Evolutionary conservation across 2,888 invertebrate genomes (phyloP), one percentile per base, ranked within the genome.

Genomic region (Orchesella flavescens): DNA sequence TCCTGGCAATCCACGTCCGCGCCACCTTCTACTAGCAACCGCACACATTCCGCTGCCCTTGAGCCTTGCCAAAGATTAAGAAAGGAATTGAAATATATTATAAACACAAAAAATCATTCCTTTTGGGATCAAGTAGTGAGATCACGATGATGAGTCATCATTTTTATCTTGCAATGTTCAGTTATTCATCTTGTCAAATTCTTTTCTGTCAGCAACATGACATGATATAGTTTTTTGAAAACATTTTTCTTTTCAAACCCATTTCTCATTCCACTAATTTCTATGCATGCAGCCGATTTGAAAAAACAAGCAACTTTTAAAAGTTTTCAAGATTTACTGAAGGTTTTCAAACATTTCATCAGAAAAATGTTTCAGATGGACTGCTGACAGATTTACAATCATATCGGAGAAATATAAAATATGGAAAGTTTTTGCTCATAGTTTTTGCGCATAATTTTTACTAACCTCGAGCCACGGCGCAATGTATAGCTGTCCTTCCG

Each of bases 381-480:
- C 1, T 23, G 59, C 59, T 59, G 23, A 59, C 59, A 21, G 59
- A 59, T 59, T 59, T 59, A 59, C 4, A 59, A 59, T 61, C 23
- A 21, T 12, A 17, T 15, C n/a, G 19, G n/a, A 19, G 19, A 61
- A 1, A 17, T 23, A 61, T 61, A 12, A 61, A 61, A 21, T 17
- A 23, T 13, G 61, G 21, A 23, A 34, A 34, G n/a, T n/a, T n/a
- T n/a, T n/a, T n/a, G n/a, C n/a, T n/a, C n/a, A n/a, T n/a, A n/a
- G n/a, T n/a, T n/a, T n/a, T n/a, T n/a, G n/a, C n/a, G n/a, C n/a
- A n/a, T n/a, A n/a, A 34, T 49, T 34, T 13, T 43, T 55, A 53
- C 68, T 61, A 93, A 0, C 95, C 94, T 90, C 95, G 95, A n/a
- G 95, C 94, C 13, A 96, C 93, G 1, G 96, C 95, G 0, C 95